Evolutionary conservation across 2,888 invertebrate species (phyloP), one percentile per base, ranked within the genome.

Genomic region (Ceramica pisi): DNA sequence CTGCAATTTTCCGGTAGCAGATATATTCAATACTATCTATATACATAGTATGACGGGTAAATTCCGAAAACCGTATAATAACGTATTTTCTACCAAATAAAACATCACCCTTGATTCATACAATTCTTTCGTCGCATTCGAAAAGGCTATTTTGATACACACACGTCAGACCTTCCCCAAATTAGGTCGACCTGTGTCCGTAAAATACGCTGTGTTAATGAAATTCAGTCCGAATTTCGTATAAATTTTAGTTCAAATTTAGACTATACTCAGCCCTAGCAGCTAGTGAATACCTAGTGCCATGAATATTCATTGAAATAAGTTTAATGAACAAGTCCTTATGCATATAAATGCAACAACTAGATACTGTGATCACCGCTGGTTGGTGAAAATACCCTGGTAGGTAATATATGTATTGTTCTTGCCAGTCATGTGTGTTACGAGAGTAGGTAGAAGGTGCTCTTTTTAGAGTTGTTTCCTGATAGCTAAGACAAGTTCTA

Each of bases 321-420:
- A 90, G 88, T 91, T 90, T 87, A 88, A 89, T 88, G 80, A 88
- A 85, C 79, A 60, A 71, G 78, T 85, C 78, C 84, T 87, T 88
- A 87, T 90, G 91, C 90, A 92, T 91, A 90, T 88, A 90, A 90
- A 88, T 89, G 88, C 87, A 87, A 71, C 83, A 82, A 56, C 50
- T 51, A 21, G 50, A 26, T 8, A 26, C 51, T 60, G 48, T 26
- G 48, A 23, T 14, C 23, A 53, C 75, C 60, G 68, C n/a, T 71
- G 44, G 23, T 12, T 6, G 2, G 2, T 67, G 38, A 64, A 73
- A 67, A 19, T 73, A 19, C 19, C 21, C n/a, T 70, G 48, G 21
- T 60, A 7, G 50, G 19, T 63, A 9, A 41, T 55, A 41, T 26
- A 31, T 14, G 16, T 38, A 9, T 6, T n/a, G 10, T 16, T 41